phyloP scores from a whole-genome alignment of 2,797 vertebrate species.

The Anguilla marmorata region DNA sequence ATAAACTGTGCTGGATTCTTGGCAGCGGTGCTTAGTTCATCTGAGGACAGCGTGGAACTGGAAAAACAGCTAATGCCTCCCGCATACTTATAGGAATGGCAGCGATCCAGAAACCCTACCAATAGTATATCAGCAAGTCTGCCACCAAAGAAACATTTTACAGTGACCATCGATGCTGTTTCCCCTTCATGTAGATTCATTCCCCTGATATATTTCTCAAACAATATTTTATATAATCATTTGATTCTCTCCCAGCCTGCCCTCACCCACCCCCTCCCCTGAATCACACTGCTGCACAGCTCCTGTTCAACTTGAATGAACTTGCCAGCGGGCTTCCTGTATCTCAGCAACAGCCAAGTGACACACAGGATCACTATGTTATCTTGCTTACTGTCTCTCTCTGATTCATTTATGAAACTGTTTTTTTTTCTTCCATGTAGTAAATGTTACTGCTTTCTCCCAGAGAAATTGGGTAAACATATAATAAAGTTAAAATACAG shows the following conservation, averaged over 20 bases:
- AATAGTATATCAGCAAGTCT: constrained; percentile 58
- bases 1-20: constrained; percentile 67
- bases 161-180: constrained; percentile 40
- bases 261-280: constrained; percentile 58
- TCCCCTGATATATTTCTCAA: constrained; percentile 53
- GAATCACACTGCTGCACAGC: constrained; percentile 61
- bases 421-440: not conserved
- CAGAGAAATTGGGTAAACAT: not conserved
- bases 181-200: constrained; percentile 46
- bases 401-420: constrained; percentile 8
- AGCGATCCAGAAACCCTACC: constrained; percentile 59
- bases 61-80: constrained; percentile 69
- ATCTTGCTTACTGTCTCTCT: constrained; percentile 33
- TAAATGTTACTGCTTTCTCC: not conserved
- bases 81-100: constrained; percentile 63
- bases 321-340: constrained; percentile 67
- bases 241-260: constrained; percentile 45
- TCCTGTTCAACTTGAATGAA: constrained; percentile 58
- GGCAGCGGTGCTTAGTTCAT: constrained; percentile 65
- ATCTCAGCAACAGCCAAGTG: constrained; percentile 75
- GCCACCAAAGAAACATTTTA: constrained; percentile 47
- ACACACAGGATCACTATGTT: constrained; percentile 67
- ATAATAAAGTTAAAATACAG: not conserved
- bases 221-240: constrained; percentile 42
- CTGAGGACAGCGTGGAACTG: constrained; percentile 71